A percentile compares a stretch with the other conserved stretches of the same genome.
Conservation (phyloP, 2,797 vertebrate genomes). For the Sebastes ruberrimus region DNA sequence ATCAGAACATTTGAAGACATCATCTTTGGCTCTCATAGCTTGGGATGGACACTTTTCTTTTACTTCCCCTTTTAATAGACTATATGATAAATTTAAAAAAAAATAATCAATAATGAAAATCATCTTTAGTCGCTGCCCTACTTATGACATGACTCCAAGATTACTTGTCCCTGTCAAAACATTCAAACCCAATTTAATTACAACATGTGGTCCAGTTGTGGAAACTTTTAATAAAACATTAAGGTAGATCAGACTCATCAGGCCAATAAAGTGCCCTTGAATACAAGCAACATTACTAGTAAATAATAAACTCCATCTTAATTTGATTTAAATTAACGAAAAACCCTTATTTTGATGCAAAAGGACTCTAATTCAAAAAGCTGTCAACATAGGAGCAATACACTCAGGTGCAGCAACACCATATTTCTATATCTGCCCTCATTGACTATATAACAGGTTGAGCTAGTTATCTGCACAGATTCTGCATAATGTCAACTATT, state of each 20-base stretch:
- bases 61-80: not conserved
- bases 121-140: no score
- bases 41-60: not conserved
- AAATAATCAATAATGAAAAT: no score
- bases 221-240: not conserved
- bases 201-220: not conserved
- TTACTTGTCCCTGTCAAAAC: not conserved
- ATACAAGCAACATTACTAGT: not conserved
- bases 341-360: not conserved
- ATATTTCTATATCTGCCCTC: not conserved
- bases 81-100: not conserved
- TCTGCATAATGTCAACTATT: not conserved
- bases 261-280: not conserved
- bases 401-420: not conserved
- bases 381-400: not conserved
- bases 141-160: no score
- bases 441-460: not conserved
- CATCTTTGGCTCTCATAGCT: not conserved
- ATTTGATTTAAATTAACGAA: not conserved
- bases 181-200: constrained; percentile 4
- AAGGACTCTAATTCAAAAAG: not conserved
- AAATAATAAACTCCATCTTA: not conserved
- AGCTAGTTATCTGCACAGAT: not conserved
- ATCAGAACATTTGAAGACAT: not conserved
- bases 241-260: not conserved